Conservation (phyloP, 2,888 invertebrate genomes). For the Noctua janthina region DNA sequence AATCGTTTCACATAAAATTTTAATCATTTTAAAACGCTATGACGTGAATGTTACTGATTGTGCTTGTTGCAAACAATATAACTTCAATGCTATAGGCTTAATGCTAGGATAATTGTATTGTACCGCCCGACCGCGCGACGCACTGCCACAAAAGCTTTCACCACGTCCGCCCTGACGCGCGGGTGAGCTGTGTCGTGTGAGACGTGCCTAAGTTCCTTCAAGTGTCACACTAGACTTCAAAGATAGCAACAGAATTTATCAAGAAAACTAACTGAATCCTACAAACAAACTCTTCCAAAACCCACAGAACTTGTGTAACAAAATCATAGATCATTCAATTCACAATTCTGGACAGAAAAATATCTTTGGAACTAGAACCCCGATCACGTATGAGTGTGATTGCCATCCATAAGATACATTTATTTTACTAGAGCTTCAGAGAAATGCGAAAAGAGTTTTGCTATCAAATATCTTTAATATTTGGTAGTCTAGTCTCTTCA, state of each 20-base stretch:
- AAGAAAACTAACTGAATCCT: background rate
- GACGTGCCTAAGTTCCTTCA: background rate
- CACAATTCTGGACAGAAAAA: slow-evolving; percentile 11
- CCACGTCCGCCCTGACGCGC: background rate
- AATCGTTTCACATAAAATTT: too few relatives aligned
- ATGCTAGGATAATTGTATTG: too few relatives aligned
- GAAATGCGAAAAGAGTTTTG: background rate
- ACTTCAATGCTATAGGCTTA: too few relatives aligned
- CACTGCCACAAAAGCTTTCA: background rate
- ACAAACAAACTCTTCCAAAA: background rate
- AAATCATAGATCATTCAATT: slow-evolving; percentile 38
- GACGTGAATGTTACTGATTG: too few relatives aligned
- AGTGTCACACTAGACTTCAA: background rate
- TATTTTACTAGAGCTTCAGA: slow-evolving; percentile 47
- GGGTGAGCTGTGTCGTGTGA: background rate
- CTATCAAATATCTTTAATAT: slow-evolving; percentile 21
- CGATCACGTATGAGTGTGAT: slow-evolving; percentile 50
- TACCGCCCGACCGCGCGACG: background rate
- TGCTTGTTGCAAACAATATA: too few relatives aligned
- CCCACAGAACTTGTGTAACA: background rate
- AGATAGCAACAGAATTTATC: background rate
- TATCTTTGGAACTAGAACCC: slow-evolving; percentile 25
- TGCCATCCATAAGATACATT: slow-evolving; percentile 37
- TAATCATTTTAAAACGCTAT: too few relatives aligned
- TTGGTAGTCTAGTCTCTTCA: slow-evolving; percentile 14